A percentile compares a stretch with the other conserved stretches of the same genome.
These are phyloP conservation scores for Caenorhabditis latens DNA, from an alignment of 1,140 invertebrate species.

Conservation along the genomic window DNA sequence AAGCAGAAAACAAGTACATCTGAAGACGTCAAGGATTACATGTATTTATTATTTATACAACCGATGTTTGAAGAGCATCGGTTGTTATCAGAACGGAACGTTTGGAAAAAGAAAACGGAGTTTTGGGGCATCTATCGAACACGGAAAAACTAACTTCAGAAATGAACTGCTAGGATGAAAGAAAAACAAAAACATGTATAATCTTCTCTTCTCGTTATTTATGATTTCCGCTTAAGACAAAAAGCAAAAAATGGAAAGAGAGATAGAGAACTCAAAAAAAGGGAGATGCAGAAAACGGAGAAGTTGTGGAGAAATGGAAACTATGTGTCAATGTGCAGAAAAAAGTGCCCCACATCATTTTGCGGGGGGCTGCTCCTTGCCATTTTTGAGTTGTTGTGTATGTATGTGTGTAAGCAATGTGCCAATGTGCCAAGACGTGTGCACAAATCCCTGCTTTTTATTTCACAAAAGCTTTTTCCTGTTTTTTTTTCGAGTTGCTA, in stretches of 20 bases:
- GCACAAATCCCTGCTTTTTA: conserved; percentile 19
- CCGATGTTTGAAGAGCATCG: too few species aligned
- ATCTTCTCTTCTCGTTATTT: background rate
- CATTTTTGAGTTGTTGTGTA: conserved; percentile 39
- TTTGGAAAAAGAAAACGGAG: too few species aligned
- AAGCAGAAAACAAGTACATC: too few species aligned
- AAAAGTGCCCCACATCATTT: conserved; percentile 6
- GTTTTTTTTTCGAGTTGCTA: background rate
- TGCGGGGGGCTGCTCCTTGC: background rate
- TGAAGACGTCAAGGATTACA: too few species aligned
- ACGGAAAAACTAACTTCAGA: background rate
- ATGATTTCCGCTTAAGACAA: background rate
- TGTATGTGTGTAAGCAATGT: background rate
- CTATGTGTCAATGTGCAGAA: conserved; percentile 8
- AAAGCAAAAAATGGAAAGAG: background rate
- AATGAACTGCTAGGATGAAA: background rate
- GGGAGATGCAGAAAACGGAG: background rate
- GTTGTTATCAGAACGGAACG: too few species aligned
- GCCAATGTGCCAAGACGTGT: background rate
- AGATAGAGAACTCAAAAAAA: background rate
- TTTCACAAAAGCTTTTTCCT: background rate
- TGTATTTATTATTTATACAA: too few species aligned
- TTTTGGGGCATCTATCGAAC: too few species aligned
- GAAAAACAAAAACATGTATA: background rate
- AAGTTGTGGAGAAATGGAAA: conserved; percentile 6